Evolutionary conservation across 2,113 vertebrate genomes (phyloP).

Genomic region (Dermatemys mawii): DNA sequence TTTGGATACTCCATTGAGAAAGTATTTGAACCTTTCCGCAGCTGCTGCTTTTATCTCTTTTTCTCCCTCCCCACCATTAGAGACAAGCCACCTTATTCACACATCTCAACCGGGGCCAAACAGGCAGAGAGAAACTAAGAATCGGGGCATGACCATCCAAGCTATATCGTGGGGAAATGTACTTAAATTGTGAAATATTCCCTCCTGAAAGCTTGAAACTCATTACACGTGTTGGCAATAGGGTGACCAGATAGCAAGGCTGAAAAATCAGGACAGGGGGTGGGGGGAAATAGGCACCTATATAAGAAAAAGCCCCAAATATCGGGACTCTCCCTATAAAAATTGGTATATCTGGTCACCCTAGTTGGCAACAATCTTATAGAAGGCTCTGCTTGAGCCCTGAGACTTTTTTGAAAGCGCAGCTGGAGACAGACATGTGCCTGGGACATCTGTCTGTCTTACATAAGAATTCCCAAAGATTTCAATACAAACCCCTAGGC

Average conservation of each 20-base stretch:
- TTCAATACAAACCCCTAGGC: neutral
- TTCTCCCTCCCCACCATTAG: neutral
- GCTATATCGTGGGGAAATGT: neutral
- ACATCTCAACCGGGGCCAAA: neutral
- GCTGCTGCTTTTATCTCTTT: neutral
- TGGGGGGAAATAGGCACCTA: too few species aligned
- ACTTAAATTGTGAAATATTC: neutral
- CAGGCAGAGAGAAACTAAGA: neutral
- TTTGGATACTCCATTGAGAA: neutral
- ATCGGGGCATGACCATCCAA: neutral
- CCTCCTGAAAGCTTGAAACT: neutral
- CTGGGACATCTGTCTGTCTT: neutral
- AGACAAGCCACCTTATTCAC: accelerated
- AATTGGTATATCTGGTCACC: too few species aligned
- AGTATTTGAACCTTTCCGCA: neutral
- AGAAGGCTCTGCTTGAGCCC: neutral
- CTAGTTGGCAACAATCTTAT: neutral
- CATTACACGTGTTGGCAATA: neutral
- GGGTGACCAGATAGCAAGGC: too few species aligned
- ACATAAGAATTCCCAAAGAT: neutral
- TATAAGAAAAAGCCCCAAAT: too few species aligned
- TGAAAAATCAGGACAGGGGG: too few species aligned
- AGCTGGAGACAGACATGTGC: neutral
- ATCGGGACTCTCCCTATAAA: too few species aligned
- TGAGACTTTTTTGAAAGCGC: neutral